phyloP scores from a whole-genome alignment of 2,113 vertebrate species.

The Carassius auratus region DNA sequence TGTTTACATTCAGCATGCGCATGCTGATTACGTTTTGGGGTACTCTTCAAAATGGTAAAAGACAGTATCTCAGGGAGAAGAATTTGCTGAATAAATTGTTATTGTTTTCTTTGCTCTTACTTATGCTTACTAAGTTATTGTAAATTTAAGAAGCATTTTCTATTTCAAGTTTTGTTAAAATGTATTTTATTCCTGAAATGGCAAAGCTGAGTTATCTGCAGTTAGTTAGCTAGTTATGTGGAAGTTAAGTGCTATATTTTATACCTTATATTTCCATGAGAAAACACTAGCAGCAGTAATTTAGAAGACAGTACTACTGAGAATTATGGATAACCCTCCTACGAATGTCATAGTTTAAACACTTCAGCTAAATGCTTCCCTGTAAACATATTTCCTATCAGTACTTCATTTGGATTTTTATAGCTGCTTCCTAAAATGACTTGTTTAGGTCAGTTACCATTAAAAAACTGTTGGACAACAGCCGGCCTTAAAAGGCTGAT shows the following conservation, averaged over 20 bases:
- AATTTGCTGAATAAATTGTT: too few relatives aligned
- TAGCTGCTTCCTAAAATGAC: slow-evolving; percentile 17
- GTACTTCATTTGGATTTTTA: not conserved
- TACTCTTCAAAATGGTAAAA: too few relatives aligned
- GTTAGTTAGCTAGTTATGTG: too few relatives aligned
- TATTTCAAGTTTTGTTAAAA: not conserved
- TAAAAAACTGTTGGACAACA: slow-evolving; percentile 14
- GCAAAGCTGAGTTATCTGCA: not conserved
- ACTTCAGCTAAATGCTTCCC: slow-evolving; percentile 9
- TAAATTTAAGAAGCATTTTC: not conserved
- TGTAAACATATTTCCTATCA: not conserved
- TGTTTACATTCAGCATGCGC: too few relatives aligned
- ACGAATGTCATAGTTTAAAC: not conserved
- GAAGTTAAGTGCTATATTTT: not conserved
- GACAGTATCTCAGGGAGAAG: too few relatives aligned
- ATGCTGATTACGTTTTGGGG: too few relatives aligned
- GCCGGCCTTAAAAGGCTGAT: not conserved
- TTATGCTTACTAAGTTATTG: not conserved
- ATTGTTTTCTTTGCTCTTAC: too few relatives aligned
- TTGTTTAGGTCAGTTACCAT: slow-evolving; percentile 3
- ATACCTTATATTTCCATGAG: not conserved
- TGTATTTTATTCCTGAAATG: not conserved
- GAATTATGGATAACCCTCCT: not conserved
- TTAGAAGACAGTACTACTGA: not conserved
- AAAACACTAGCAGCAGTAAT: not conserved